These are phyloP conservation scores for Ephestia elutella DNA, from an alignment of 1,140 invertebrate genomes.

Conservation along the genomic window DNA sequence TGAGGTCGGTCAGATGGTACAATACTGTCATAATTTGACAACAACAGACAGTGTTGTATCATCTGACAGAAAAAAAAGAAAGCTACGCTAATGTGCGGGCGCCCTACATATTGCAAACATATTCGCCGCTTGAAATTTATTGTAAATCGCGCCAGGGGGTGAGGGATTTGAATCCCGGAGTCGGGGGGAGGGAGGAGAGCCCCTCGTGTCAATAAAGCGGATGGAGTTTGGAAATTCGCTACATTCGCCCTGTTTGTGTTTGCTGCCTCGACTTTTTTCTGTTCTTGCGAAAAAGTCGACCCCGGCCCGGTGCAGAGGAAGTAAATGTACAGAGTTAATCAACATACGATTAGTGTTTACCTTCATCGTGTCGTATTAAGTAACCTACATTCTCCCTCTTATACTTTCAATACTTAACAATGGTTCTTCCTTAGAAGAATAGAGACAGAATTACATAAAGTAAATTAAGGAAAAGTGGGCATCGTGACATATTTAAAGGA, in stretches of 20 bases:
- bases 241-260: slow-evolving; percentile 65
- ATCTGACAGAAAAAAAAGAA: too few species aligned
- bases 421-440: too few species aligned
- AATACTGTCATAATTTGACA: too few species aligned
- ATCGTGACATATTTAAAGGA: too few species aligned
- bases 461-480: too few species aligned
- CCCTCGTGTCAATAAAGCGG: slow-evolving; percentile 62
- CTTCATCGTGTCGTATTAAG: too few species aligned
- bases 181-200: background rate
- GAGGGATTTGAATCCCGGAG: slow-evolving; percentile 48
- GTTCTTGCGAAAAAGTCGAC: slow-evolving; percentile 36
- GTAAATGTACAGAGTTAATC: background rate
- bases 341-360: too few species aligned
- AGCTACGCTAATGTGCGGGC: slow-evolving; percentile 26
- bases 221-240: slow-evolving; percentile 69
- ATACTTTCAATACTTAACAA: too few species aligned
- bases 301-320: background rate
- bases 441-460: too few species aligned
- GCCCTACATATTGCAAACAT: slow-evolving; percentile 68
- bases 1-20: too few species aligned
- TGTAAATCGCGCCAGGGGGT: slow-evolving; percentile 61
- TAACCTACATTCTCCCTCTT: too few species aligned
- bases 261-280: slow-evolving; percentile 56
- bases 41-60: too few species aligned
- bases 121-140: slow-evolving; percentile 70